Evolutionary conservation across 2,888 invertebrate genomes (phyloP), one percentile per base, ranked within the genome.

Genomic region (Morpho helenor): DNA sequence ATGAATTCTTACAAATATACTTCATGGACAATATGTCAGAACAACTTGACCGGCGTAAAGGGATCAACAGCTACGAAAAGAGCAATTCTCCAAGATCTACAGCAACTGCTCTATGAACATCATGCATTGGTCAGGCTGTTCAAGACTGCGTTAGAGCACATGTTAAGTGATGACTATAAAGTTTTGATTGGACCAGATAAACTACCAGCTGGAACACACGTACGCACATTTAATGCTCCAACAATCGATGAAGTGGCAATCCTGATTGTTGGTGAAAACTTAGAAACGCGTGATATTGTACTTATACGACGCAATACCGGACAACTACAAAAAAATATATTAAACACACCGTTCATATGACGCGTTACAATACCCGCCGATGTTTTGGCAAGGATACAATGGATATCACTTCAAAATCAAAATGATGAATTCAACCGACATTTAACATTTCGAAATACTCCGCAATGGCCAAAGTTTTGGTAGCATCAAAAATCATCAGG

Each of bases 81-180:
- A 69, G 66, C 66, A 68, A 69, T 72, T 69, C 59, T 71, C 31
- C 67, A 70, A 72, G 65, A 69, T 45, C 10, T 69, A 59, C 66
- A 69, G 64, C 41, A 8, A 48, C 16, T 68, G 44, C 63, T 68
- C 66, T 66, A 68, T 67, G 66, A 71, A 64, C 63, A 42, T 23
- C n/a, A n/a, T n/a, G n/a, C n/a, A n/a, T 68, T 70, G 58, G 63
- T 66, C 65, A 65, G 60, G 54, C 22, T 66, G 58, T 67, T 67
- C 47, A 67, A 65, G 56, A 67, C 16, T 57, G 65, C 66, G 45
- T 65, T 67, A 53, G 67, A 68, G 60, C 67, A 66, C 62, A 72
- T 76, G 72, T 73, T 70, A 69, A 60, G 48, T 66, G 71, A 74
- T 69, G 62, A 71, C 59, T 65, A 70, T 58, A 68, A 69, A 68